Base-by-base conservation (phyloP, 2,888 invertebrate species). In the Slavum lentiscoides region DNA sequence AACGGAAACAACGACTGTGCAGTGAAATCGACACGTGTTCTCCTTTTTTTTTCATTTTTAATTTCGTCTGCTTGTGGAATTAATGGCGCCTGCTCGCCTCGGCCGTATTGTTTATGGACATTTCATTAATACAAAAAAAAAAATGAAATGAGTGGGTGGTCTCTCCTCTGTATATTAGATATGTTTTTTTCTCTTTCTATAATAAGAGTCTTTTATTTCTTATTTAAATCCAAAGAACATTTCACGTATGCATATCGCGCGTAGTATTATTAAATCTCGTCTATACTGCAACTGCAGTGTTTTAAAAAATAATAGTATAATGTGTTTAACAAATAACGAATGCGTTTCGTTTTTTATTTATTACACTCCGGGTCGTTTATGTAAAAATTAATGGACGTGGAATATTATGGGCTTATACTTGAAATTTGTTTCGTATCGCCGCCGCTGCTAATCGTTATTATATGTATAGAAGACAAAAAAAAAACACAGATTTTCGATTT, bases 1-100 rank as follows among this genome's bases (percentile, higher is more conserved):
- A 58, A 74, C 19, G 2, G 43, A 30, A 30, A 55, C 7, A 37
- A 15, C 8, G 49, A 49, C 49, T 49, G 30, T 30, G 49, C 15
- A 53, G 7, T 21, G 17, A 8, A 66, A 66, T 74, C 19, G 55
- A 66, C 39, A 66, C 21, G 23, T 74, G 66, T 74, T 39, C 39
- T 74, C n/a, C n/a, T n/a, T n/a, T n/a, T n/a, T n/a, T n/a, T n/a
- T 74, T 13, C 30, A 30, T 64, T 74, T 66, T 64, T 55, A 66
- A 74, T 66, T 66, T 58, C 55, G 55, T 74, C 39, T 39, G 39
- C 4, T 39, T 4, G n/a, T n/a, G 30, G 30, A 30, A 30, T 55
- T 66, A 19, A 43, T 74, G 37, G 21, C 17, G 55, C 55, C 39
- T 62, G 37, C 62, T 61, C 30, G 1, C 11, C 13, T 11, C 49